A percentile compares a stretch with the other conserved stretches of the same genome.
Evolutionary conservation across 2,797 vertebrate species (phyloP).

Genomic region (Austrolebias charrua): DNA sequence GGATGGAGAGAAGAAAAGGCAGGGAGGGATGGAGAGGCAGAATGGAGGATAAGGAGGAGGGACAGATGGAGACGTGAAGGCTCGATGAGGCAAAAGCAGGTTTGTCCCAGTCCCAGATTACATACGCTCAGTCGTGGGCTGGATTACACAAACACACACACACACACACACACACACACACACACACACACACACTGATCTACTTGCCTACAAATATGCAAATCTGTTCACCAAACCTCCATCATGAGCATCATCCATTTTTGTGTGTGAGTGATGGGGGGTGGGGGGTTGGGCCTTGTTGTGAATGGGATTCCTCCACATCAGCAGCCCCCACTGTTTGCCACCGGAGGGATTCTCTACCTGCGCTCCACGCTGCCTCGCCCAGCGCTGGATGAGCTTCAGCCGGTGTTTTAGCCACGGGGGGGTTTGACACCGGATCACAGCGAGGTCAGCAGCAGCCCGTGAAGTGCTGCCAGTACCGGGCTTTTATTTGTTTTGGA

Average conservation of each 20-base stretch:
- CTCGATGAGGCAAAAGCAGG: constrained; percentile 72
- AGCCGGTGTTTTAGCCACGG: constrained; percentile 50
- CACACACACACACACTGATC: constrained; percentile 24
- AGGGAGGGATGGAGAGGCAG: constrained; percentile 44
- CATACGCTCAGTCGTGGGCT: constrained; percentile 32
- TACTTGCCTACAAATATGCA: background rate
- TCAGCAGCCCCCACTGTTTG: constrained; percentile 59
- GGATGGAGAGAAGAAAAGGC: constrained; percentile 26
- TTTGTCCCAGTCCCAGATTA: constrained; percentile 67
- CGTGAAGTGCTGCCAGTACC: constrained; percentile 48
- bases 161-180: constrained; percentile 3
- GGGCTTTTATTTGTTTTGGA: constrained; percentile 43
- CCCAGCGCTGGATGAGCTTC: constrained; percentile 53
- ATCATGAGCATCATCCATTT: constrained; percentile 22
- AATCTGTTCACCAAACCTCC: constrained; percentile 4
- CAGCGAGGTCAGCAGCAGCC: constrained; percentile 44
- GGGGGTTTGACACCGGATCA: constrained; percentile 61
- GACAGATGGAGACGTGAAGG: constrained; percentile 51
- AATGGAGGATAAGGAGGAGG: constrained; percentile 38
- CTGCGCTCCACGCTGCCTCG: constrained; percentile 41
- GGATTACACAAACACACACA: constrained; percentile 53
- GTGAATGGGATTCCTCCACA: constrained; percentile 74
- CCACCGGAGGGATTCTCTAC: constrained; percentile 63
- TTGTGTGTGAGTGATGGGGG: constrained; percentile 17
- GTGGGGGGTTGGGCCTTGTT: constrained; percentile 69